Conservation (phyloP, 2,113 vertebrate species). For the Cyphomyrus discorhynchus region DNA sequence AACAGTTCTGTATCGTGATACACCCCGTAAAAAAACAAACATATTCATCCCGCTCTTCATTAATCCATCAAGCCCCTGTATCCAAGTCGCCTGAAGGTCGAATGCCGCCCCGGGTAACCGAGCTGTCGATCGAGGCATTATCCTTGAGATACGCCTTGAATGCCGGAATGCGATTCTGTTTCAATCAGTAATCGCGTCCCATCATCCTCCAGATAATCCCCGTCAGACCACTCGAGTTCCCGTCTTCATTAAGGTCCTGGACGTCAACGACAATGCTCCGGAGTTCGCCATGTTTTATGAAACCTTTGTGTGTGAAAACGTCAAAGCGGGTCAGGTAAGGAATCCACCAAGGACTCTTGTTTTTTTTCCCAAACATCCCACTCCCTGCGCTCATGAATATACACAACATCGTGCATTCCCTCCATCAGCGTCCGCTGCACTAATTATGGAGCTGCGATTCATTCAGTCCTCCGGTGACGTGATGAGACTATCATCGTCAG, state of each 20-base stretch:
- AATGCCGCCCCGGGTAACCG: neutral
- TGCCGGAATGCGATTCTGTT: neutral
- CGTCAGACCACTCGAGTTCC: conserved; percentile 80
- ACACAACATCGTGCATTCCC: neutral
- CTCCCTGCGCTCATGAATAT: neutral
- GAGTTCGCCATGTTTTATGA: conserved; percentile 93
- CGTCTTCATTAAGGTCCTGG: conserved; percentile 86
- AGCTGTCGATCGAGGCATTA: neutral
- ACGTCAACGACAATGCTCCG: conserved; percentile 91
- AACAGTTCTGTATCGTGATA: neutral
- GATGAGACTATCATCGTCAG: neutral
- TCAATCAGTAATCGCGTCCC: neutral
- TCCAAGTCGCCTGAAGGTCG: neutral
- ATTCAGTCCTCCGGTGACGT: neutral
- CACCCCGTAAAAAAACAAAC: neutral
- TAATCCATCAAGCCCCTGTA: neutral
- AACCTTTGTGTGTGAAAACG: conserved; percentile 95
- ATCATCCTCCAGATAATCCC: conserved; percentile 68
- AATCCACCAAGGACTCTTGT: neutral
- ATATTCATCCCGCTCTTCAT: neutral
- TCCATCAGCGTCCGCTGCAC: neutral
- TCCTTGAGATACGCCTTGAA: neutral
- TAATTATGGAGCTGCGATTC: neutral
- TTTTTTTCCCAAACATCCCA: neutral
- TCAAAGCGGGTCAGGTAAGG: conserved; percentile 86